A percentile compares a stretch with the other conserved stretches of the same genome.
phyloP scores from a whole-genome alignment of 2,888 invertebrate genomes.

The Metacarcinus magister region DNA sequence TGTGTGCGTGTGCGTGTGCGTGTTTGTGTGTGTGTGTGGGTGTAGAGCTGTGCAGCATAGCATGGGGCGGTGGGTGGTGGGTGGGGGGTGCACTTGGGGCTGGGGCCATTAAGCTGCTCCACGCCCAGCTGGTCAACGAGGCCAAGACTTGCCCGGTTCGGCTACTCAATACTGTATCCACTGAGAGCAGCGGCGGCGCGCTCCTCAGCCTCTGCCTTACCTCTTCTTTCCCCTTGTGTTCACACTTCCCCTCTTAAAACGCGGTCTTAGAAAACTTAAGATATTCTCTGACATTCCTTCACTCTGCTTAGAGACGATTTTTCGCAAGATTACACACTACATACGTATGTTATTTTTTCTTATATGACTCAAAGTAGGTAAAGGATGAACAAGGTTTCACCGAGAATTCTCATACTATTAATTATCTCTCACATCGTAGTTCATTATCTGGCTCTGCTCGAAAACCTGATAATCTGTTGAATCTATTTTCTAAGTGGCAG shows the following conservation, averaged over 20 bases:
- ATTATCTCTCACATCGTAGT: neutral
- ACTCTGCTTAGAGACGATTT: neutral
- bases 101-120: neutral
- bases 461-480: constrained; percentile 22
- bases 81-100: neutral
- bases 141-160: constrained; percentile 52
- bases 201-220: neutral
- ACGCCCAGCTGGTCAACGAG: constrained; percentile 66
- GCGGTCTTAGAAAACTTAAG: neutral
- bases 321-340: neutral
- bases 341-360: neutral
- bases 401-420: neutral
- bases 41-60: neutral
- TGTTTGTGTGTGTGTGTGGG: neutral
- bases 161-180: constrained; percentile 63
- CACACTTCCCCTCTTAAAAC: neutral
- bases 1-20: neutral
- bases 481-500: neutral
- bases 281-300: neutral
- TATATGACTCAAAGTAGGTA: neutral
- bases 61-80: neutral
- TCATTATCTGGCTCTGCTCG: neutral
- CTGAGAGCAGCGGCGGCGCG: neutral
- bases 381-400: neutral
- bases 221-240: neutral